phyloP scores from a whole-genome alignment of 2,888 invertebrate genomes.

The Matsumyia berberina region DNA sequence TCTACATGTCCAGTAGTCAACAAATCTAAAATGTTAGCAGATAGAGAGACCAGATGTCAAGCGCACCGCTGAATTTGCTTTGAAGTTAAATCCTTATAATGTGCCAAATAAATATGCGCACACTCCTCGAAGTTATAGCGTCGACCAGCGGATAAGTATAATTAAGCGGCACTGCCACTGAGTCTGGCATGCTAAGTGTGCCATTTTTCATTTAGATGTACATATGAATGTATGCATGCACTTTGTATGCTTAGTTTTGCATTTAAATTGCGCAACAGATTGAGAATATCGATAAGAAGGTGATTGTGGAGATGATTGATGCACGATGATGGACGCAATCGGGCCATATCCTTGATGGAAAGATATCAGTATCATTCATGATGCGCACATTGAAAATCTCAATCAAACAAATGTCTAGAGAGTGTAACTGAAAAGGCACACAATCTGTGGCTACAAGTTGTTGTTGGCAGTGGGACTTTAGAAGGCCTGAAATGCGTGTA shows the following conservation, averaged over 20 bases:
- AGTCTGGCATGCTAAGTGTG: slow-evolving; percentile 59
- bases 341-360: slow-evolving; percentile 60
- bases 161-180: slow-evolving; percentile 58
- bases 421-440: not conserved
- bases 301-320: slow-evolving; percentile 65
- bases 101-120: slow-evolving; percentile 5
- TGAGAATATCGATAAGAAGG: slow-evolving; percentile 62
- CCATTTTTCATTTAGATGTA: slow-evolving; percentile 63
- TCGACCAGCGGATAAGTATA: too few relatives aligned
- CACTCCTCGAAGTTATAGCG: slow-evolving; percentile 26
- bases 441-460: too few relatives aligned
- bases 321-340: slow-evolving; percentile 42
- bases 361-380: slow-evolving; percentile 8
- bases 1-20: slow-evolving; percentile 16
- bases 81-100: slow-evolving; percentile 36
- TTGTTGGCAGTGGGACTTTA: too few relatives aligned
- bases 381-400: not conserved
- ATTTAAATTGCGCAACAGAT: slow-evolving; percentile 67
- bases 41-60: slow-evolving; percentile 8
- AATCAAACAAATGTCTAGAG: not conserved
- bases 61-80: slow-evolving; percentile 16
- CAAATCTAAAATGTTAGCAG: not conserved
- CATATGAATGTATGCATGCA: too few relatives aligned
- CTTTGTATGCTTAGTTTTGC: slow-evolving; percentile 46
- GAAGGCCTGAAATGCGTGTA: too few relatives aligned